Percentiles rank a stretch among this genome's conserved stretches.
Conservation (phyloP, 2,113 vertebrate species). For the Callopanchax toddi region DNA sequence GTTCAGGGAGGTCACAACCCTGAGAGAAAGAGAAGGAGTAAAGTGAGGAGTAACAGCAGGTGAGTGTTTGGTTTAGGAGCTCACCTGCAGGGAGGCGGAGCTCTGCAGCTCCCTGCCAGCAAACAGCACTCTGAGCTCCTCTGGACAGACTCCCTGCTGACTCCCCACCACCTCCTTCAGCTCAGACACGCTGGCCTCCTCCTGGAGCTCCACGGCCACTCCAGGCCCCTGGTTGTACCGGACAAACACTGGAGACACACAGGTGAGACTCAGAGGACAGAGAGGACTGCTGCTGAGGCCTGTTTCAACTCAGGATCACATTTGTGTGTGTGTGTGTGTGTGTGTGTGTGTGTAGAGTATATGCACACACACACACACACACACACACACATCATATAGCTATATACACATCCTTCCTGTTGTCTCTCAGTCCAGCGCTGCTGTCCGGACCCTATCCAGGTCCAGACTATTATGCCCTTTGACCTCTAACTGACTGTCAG, state of each 20-base stretch:
- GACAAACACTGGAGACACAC: constrained; percentile 55
- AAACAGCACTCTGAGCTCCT: constrained; percentile 58
- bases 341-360: no score
- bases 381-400: no score
- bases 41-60: background rate
- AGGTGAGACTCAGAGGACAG: background rate
- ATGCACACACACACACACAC: no score
- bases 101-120: constrained; percentile 63
- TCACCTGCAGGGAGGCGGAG: constrained; percentile 54
- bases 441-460: no score
- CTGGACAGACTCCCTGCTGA: constrained; percentile 49
- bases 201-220: constrained; percentile 48
- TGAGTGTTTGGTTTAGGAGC: background rate
- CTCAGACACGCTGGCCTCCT: constrained; percentile 31
- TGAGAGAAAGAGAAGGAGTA: constrained; percentile 7
- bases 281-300: no score
- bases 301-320: background rate
- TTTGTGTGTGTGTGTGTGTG: no score
- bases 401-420: no score
- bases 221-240: constrained; percentile 51
- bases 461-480: no score
- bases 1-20: constrained; percentile 63
- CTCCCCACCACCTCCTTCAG: constrained; percentile 59
- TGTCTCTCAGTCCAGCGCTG: no score
- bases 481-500: no score